Conservation (phyloP, 64 coral and sea anemone species). For the Catalaphyllia jardinei region DNA sequence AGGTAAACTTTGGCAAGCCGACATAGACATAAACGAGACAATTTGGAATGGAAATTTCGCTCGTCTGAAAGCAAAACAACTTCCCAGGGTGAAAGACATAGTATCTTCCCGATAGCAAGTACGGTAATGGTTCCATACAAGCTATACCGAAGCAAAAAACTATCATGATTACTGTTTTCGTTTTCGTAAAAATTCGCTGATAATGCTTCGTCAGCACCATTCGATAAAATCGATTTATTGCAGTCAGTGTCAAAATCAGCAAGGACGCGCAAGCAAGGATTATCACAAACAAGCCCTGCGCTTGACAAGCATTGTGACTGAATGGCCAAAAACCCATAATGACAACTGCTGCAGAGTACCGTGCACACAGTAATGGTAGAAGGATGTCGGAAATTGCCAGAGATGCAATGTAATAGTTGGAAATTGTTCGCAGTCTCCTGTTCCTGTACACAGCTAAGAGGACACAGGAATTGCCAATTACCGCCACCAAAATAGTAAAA, state of each 20-base stretch:
- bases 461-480: slow-evolving; percentile 41
- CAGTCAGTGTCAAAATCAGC: slow-evolving; percentile 38
- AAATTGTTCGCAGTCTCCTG: slow-evolving; percentile 35
- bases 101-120: slow-evolving; percentile 27
- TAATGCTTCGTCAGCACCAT: slow-evolving; percentile 23
- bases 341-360: not conserved
- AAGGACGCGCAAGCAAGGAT: slow-evolving; percentile 28
- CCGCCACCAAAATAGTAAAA: not conserved
- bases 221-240: slow-evolving; percentile 60
- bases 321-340: slow-evolving; percentile 36
- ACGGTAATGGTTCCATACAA: slow-evolving; percentile 14
- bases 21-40: slow-evolving; percentile 56
- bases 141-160: not conserved
- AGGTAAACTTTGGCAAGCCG: not conserved
- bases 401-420: slow-evolving; percentile 40
- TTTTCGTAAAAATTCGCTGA: slow-evolving; percentile 12
- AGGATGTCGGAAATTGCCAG: slow-evolving; percentile 51
- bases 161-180: slow-evolving; percentile 20
- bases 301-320: slow-evolving; percentile 1
- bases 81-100: slow-evolving; percentile 80
- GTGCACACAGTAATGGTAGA: slow-evolving; percentile 25
- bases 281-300: slow-evolving; percentile 32
- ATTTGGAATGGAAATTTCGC: slow-evolving; percentile 43
- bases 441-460: slow-evolving; percentile 44
- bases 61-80: slow-evolving; percentile 69